phyloP scores from a whole-genome alignment of 2,888 invertebrate genomes.

The Glaucopsyche alexis region DNA sequence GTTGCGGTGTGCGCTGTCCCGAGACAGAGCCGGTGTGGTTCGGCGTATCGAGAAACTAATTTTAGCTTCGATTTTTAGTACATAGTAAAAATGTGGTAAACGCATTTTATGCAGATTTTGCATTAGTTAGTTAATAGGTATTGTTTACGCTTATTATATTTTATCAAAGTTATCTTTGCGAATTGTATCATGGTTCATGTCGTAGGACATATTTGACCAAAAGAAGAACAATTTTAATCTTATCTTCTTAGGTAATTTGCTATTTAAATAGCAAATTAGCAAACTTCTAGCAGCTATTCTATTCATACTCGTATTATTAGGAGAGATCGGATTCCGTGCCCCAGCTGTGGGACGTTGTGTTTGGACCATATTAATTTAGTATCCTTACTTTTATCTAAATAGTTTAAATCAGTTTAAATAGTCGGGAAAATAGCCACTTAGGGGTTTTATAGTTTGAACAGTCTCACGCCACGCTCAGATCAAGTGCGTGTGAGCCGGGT shows the following conservation, averaged over 20 bases:
- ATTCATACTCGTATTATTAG: not conserved
- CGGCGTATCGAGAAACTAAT: not conserved
- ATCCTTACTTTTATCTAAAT: not conserved
- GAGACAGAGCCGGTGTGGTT: not conserved
- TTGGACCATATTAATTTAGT: too few relatives aligned
- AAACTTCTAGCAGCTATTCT: not conserved
- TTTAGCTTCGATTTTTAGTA: not conserved
- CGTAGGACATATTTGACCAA: too few relatives aligned
- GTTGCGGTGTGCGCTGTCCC: too few relatives aligned
- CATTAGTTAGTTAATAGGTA: too few relatives aligned
- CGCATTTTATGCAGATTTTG: too few relatives aligned
- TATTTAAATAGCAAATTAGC: too few relatives aligned
- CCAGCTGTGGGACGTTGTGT: not conserved
- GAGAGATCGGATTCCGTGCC: not conserved
- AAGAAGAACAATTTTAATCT: too few relatives aligned
- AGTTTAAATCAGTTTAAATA: constrained; percentile 5
- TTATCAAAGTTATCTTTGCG: too few relatives aligned
- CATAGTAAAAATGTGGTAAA: too few relatives aligned
- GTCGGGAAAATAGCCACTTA: constrained; percentile 12
- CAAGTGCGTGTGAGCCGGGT: constrained; percentile 32
- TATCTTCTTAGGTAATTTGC: too few relatives aligned
- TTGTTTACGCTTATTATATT: too few relatives aligned
- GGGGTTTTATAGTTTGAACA: constrained; percentile 21
- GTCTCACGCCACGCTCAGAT: constrained; percentile 23
- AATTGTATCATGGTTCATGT: too few relatives aligned